Evolutionary conservation across 2,888 invertebrate genomes (phyloP), one percentile per base, ranked within the genome.

Genomic region (Calameuta idolon): DNA sequence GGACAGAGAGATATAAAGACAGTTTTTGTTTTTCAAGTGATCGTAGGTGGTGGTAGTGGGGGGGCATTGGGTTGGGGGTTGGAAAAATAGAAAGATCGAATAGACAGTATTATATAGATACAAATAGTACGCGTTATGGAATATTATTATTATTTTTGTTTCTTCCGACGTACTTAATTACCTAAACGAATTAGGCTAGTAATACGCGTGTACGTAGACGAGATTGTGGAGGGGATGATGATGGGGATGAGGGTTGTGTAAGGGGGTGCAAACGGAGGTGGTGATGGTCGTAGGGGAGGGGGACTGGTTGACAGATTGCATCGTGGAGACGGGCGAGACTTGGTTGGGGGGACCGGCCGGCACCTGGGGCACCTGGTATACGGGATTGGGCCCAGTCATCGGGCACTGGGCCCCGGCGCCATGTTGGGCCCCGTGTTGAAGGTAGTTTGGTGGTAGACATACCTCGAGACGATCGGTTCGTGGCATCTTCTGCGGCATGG

Each of bases 401-500:
- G 88, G 89, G 89, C 88, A 90, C 88, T 87, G 89, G 87, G 87
- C 86, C 87, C 89, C 90, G 84, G 84, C 84, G 84, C 86, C 87
- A 84, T 87, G 89, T 86, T 90, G 90, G 89, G 89, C 88, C 86
- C 88, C 89, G 88, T 89, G 89, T 86, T 87, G 90, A 89, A 88
- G 88, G 90, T 89, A 87, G 89, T 89, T 90, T 87, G 90, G 89
- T 88, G 87, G 89, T 89, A 89, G 89, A 93, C 95, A 95, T 95
- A 98, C 98, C 98, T 98, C 98, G 93, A 98, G 95, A 94, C 98
- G 95, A 93, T 98, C 98, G 92, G 97, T 96, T 93, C 98, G 96
- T 89, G 97, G 97, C 94, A 98, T 94, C 94, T 98, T 98, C 94
- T 98, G 98, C 93, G 97, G 96, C 89, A 94, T 93, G 93, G 96